phyloP scores from a whole-genome alignment of 1,140 invertebrate genomes.

The Melitaea cinxia region DNA sequence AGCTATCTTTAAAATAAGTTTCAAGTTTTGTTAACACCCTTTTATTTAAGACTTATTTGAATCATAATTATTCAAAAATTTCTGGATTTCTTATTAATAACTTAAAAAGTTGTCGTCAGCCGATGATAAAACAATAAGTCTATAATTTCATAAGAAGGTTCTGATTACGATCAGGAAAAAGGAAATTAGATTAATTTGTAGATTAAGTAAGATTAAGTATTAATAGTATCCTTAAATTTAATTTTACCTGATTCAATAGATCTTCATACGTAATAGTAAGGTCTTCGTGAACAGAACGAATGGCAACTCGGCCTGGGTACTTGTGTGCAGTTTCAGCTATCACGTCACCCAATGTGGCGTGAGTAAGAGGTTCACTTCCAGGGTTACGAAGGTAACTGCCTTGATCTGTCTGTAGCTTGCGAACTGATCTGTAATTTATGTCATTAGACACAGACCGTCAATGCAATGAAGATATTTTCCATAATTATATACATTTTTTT shows the following conservation, averaged over 20 bases:
- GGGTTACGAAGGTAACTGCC: conserved; percentile 80
- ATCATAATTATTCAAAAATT: too few species aligned
- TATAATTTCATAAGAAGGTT: too few species aligned
- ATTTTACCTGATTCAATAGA: conserved; percentile 83
- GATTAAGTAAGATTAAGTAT: neutral
- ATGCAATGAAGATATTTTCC: too few species aligned
- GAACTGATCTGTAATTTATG: conserved; percentile 38
- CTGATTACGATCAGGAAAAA: too few species aligned
- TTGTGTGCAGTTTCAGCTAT: conserved; percentile 81
- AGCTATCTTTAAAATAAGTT: too few species aligned
- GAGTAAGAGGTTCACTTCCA: conserved; percentile 82
- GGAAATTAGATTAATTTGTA: too few species aligned
- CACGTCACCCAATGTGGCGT: conserved; percentile 85
- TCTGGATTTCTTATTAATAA: too few species aligned
- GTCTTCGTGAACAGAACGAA: conserved; percentile 85
- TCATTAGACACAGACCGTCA: neutral
- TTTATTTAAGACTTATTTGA: too few species aligned
- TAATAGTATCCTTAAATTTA: neutral
- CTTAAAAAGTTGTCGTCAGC: too few species aligned
- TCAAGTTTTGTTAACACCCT: too few species aligned
- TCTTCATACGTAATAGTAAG: conserved; percentile 84
- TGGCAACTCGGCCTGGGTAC: conserved; percentile 83
- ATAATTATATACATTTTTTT: too few species aligned
- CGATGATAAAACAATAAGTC: too few species aligned
- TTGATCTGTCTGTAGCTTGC: conserved; percentile 34